phyloP scores from a whole-genome alignment of 2,888 invertebrate genomes.

The Protodeltote pygarga region DNA sequence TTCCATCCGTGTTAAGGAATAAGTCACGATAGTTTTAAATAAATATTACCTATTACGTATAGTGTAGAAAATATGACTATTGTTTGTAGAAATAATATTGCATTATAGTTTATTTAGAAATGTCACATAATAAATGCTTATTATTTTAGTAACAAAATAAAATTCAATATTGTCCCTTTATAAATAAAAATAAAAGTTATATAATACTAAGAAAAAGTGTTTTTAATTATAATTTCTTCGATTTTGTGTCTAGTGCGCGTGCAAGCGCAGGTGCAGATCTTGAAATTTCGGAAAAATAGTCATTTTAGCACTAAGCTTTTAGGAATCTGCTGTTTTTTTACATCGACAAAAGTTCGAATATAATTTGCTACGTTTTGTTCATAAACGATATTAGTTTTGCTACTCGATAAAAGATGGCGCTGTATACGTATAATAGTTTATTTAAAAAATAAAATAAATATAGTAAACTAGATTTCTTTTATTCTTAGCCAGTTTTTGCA shows the following conservation, averaged over 20 bases:
- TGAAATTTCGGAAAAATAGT: too few species aligned
- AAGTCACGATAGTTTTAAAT: conserved; percentile 16
- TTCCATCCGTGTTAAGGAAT: conserved; percentile 54
- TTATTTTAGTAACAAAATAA: conserved; percentile 27
- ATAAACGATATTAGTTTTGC: too few species aligned
- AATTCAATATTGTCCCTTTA: conserved; percentile 34
- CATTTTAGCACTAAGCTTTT: too few species aligned
- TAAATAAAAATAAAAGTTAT: conserved; percentile 24
- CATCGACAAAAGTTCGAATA: too few species aligned
- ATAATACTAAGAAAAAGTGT: conserved; percentile 6
- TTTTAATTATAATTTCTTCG: conserved; percentile 8
- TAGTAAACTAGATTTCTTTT: too few species aligned
- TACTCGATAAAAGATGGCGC: conserved; percentile 14
- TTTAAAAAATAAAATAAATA: too few species aligned
- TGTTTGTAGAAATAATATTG: conserved; percentile 10
- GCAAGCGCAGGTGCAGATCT: too few species aligned
- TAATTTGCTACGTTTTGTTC: too few species aligned
- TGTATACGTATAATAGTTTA: too few species aligned
- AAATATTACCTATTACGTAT: conserved; percentile 7
- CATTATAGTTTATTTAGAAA: conserved; percentile 4
- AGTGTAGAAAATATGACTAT: neutral
- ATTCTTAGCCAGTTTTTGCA: too few species aligned
- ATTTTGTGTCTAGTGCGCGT: neutral
- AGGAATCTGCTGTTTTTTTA: too few species aligned
- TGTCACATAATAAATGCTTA: conserved; percentile 18